Percentiles rank a stretch among this genome's conserved stretches.
phyloP scores from a whole-genome alignment of 2,888 invertebrate species.

The Tetragnatha montana region DNA sequence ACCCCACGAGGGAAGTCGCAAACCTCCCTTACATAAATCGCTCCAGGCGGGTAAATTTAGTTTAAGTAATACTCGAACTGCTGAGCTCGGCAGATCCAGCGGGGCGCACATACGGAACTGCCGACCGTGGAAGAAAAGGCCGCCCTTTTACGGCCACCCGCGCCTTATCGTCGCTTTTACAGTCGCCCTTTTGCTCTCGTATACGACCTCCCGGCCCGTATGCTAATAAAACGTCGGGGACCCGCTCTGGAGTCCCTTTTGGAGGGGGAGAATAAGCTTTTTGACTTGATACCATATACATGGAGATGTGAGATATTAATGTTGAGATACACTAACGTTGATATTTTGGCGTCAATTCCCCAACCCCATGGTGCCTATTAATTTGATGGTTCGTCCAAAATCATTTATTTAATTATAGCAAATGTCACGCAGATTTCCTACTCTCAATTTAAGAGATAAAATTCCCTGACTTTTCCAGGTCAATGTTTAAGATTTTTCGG shows the following conservation, averaged over 20 bases:
- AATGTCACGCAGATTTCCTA: too few relatives aligned
- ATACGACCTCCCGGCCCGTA: conserved; percentile 23
- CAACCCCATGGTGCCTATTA: too few relatives aligned
- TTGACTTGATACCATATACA: too few relatives aligned
- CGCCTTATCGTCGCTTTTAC: conserved; percentile 52
- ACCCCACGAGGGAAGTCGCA: neutral
- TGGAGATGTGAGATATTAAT: too few relatives aligned
- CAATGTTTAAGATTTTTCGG: too few relatives aligned
- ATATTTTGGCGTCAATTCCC: too few relatives aligned
- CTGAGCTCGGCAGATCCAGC: conserved; percentile 22
- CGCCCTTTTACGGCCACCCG: conserved; percentile 31
- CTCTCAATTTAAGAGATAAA: too few relatives aligned
- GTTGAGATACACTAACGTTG: too few relatives aligned
- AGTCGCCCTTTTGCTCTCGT: conserved; percentile 26
- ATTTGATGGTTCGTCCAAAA: too few relatives aligned
- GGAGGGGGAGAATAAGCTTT: neutral
- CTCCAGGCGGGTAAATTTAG: conserved; percentile 16
- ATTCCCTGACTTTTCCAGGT: too few relatives aligned
- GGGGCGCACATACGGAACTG: conserved; percentile 17
- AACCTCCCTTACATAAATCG: neutral
- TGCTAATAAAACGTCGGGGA: conserved; percentile 45
- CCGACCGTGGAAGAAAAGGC: conserved; percentile 22
- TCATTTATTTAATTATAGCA: too few relatives aligned
- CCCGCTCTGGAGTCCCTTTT: too few relatives aligned
- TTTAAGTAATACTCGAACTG: conserved; percentile 25